Evolutionary conservation across 2,113 vertebrate genomes (phyloP).

Genomic region (Lynx canadensis): DNA sequence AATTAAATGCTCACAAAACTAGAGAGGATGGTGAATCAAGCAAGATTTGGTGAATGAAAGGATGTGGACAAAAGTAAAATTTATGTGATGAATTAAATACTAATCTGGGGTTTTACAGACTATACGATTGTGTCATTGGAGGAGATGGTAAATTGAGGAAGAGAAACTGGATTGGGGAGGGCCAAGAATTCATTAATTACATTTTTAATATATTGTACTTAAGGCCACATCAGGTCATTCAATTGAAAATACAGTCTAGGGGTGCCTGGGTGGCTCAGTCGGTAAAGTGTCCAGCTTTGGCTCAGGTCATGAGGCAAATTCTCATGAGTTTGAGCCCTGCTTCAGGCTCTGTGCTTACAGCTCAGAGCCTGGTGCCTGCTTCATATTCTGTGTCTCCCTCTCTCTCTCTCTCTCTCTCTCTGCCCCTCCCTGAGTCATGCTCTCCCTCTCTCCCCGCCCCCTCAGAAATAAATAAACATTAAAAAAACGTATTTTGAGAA

Average conservation of each 20-base stretch:
- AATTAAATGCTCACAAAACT: background rate
- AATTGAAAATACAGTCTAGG: background rate
- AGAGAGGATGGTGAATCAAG: background rate
- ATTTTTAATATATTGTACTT: background rate
- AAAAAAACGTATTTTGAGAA: too few relatives aligned
- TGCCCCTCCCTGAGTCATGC: too few relatives aligned
- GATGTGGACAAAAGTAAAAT: background rate
- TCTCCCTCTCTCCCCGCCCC: too few relatives aligned
- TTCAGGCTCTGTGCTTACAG: too few relatives aligned
- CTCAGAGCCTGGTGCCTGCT: too few relatives aligned
- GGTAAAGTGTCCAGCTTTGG: too few relatives aligned
- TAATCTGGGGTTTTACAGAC: background rate
- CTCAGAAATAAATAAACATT: too few relatives aligned
- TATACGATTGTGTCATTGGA: background rate
- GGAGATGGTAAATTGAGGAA: background rate
- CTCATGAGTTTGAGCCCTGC: too few relatives aligned
- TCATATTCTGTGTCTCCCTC: too few relatives aligned
- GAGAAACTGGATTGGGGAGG: background rate
- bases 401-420: too few relatives aligned
- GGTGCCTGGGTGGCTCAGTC: too few relatives aligned
- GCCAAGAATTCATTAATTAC: background rate
- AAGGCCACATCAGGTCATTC: background rate
- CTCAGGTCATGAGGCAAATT: too few relatives aligned
- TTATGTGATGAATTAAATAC: background rate
- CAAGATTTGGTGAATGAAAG: background rate